Base-by-base conservation (phyloP, 1,140 invertebrate species). In the Caenorhabditis brenneri region DNA sequence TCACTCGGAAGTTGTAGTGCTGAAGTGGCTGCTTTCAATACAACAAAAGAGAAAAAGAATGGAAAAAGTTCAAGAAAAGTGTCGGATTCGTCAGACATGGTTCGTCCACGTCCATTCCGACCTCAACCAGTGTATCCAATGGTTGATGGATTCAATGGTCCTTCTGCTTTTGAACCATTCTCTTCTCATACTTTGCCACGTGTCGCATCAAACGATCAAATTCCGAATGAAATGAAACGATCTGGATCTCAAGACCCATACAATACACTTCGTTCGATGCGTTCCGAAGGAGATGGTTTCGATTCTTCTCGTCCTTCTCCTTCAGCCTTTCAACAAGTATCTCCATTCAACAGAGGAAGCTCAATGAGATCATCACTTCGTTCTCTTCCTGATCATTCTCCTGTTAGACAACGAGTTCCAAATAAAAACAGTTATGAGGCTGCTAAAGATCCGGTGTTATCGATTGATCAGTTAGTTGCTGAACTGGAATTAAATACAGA, bases 21-120 rank as follows among this genome's bases (percentile, higher is more conserved):
- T 46, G 89, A 90, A 86, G 89, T 90, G 19, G 89, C 89, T 12
- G 89, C 89, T 7, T 91, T 90, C 58, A 91, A 91, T 81, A 83
- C 89, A 7, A 48, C 81, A 29, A 48, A 58, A 74, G 81, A 74
- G 9, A 82, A 82, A 60, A 82, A 48, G 36, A 51, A 80, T 22
- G 79, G 79, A 24, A 80, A 51, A 22, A 39, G 29, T 46, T 24
- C 27, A 27, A 29, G 65, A 74, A 74, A 74, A 74, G 29, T 58
- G 15, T 58, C 48, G 2, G 48, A 80, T 51, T 79, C 55, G 1
- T 42, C 55, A 1, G 84, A 65, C 19, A 88, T 88, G 16, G 81
- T 88, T 39, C 51, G 88, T 39, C 88, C 88, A n/a, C 88, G 89
- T 33, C 88, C 88, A 33, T 87, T 84, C 58, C 51, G 89, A 51